Conservation (phyloP, 2,888 invertebrate species). For the Orchesellides sinensis region DNA sequence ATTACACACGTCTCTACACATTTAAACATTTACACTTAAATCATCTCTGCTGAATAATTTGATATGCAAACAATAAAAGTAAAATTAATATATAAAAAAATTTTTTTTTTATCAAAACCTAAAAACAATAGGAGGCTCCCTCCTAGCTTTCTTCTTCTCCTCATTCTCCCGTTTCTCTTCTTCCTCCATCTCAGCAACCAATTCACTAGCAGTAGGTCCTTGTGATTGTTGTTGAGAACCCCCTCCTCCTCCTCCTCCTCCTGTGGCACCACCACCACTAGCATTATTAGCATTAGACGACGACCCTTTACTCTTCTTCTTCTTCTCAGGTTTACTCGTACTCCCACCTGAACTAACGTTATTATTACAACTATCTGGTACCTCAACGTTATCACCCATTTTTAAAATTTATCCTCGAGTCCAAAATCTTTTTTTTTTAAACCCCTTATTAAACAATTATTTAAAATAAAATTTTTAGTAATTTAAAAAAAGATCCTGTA, state of each 20-base stretch:
- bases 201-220: not conserved
- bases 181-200: slow-evolving; percentile 78
- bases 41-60: too few relatives aligned
- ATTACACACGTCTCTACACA: slow-evolving; percentile 70
- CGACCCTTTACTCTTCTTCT: slow-evolving; percentile 39
- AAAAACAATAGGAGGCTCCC: slow-evolving; percentile 89
- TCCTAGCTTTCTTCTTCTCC: slow-evolving; percentile 82
- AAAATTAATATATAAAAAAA: not conserved
- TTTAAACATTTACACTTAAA: not conserved
- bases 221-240: not conserved
- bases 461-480: too few relatives aligned
- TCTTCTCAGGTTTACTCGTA: slow-evolving; percentile 15
- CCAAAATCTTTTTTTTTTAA: too few relatives aligned
- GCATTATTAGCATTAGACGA: not conserved
- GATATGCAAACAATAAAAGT: not conserved
- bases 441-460: too few relatives aligned
- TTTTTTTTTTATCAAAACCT: slow-evolving; percentile 74
- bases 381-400: not conserved
- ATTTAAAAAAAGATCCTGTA: too few relatives aligned
- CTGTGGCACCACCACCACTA: not conserved
- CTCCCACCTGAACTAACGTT: not conserved
- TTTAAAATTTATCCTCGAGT: not conserved
- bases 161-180: slow-evolving; percentile 84
- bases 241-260: not conserved
- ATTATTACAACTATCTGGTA: not conserved